These are phyloP conservation scores for Drosophila mercatorum DNA, from an alignment of 2,888 invertebrate species.

Conservation along the genomic window DNA sequence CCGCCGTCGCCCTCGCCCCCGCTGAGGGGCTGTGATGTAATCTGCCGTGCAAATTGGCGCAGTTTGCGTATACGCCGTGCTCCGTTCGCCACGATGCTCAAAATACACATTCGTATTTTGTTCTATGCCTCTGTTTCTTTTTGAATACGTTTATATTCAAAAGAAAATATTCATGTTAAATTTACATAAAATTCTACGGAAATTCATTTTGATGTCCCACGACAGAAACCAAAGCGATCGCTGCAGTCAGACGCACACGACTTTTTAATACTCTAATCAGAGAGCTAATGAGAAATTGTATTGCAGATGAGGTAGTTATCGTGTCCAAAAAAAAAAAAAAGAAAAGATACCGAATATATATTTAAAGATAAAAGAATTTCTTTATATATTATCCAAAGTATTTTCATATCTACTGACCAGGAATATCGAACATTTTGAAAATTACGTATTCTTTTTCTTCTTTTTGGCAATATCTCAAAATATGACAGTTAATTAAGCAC, in stretches of 20 bases:
- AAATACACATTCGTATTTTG: slow-evolving; percentile 43
- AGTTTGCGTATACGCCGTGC: slow-evolving; percentile 71
- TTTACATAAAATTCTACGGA: slow-evolving; percentile 64
- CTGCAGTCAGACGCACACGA: background rate
- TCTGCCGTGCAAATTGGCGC: slow-evolving; percentile 73
- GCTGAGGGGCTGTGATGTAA: slow-evolving; percentile 59
- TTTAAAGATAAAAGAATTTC: background rate
- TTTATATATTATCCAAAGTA: background rate
- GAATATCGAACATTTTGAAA: background rate
- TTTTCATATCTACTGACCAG: background rate
- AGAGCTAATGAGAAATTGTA: background rate
- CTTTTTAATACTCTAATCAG: slow-evolving; percentile 6
- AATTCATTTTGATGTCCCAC: slow-evolving; percentile 66
- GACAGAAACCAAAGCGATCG: slow-evolving; percentile 36
- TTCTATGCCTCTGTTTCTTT: slow-evolving; percentile 1
- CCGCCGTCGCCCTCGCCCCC: background rate
- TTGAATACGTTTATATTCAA: slow-evolving; percentile 31
- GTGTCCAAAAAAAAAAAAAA: background rate
- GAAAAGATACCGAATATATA: background rate
- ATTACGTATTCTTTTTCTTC: background rate
- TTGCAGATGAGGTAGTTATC: background rate
- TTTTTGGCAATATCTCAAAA: background rate
- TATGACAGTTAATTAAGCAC: slow-evolving; percentile 54
- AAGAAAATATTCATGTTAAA: slow-evolving; percentile 71
- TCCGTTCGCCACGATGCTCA: slow-evolving; percentile 29